A percentile compares a stretch with the other conserved stretches of the same genome.
phyloP scores from a whole-genome alignment of 2,888 invertebrate species.

The Noctuana brunneofusca region DNA sequence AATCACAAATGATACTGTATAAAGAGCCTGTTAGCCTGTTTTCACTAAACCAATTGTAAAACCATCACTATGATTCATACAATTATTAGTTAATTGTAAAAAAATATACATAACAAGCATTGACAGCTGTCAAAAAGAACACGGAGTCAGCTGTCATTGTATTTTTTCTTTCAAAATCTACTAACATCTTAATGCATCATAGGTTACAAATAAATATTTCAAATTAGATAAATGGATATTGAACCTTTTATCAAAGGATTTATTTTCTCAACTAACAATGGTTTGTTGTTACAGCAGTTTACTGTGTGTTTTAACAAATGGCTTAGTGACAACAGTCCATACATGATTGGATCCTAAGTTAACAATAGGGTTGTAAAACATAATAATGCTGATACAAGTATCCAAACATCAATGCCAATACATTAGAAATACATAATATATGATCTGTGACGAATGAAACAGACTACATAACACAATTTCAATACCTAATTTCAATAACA shows the following conservation, averaged over 20 bases:
- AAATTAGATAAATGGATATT: no score
- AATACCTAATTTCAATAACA: conserved; percentile 20
- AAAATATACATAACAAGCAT: no score
- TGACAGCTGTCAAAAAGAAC: no score
- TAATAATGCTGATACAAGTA: background rate
- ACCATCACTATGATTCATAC: no score
- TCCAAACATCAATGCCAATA: conserved; percentile 1
- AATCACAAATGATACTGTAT: conserved; percentile 1
- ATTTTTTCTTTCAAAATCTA: no score
- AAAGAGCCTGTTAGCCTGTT: background rate
- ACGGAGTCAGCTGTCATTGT: no score
- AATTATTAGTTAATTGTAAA: no score
- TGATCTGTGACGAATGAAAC: background rate
- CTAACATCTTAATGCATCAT: no score
- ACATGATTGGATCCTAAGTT: background rate
- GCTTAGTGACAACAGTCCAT: background rate
- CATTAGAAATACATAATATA: background rate
- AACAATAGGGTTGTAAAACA: background rate
- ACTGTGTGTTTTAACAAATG: background rate
- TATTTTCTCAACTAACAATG: no score
- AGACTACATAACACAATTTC: conserved; percentile 14
- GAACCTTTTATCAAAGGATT: no score
- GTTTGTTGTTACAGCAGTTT: background rate
- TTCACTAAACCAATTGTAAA: no score
- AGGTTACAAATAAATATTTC: no score